Evolutionary conservation across 2,797 vertebrate species (phyloP).

Genomic region (Sebastes taczanowskii): DNA sequence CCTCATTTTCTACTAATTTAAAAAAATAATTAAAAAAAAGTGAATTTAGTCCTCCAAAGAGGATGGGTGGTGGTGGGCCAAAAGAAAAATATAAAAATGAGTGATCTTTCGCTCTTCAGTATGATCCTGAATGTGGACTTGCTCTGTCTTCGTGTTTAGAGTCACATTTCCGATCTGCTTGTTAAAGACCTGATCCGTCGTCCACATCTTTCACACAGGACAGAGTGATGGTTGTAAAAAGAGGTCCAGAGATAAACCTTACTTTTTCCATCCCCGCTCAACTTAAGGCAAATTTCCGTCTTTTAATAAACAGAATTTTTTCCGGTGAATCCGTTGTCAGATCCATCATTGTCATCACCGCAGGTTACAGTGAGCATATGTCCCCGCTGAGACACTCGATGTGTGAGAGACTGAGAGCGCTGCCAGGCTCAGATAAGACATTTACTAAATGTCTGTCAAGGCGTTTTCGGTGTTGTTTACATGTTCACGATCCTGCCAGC

Average conservation of each 20-base stretch:
- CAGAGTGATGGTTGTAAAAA: conserved; percentile 62
- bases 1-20: no score
- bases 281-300: conserved; percentile 60
- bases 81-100: no score
- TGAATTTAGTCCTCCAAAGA: no score
- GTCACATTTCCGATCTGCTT: conserved; percentile 57
- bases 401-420: neutral
- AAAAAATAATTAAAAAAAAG: no score
- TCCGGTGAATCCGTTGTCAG: conserved; percentile 27
- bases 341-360: conserved; percentile 53
- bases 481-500: conserved; percentile 31
- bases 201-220: conserved; percentile 64
- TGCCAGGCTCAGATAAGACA: neutral
- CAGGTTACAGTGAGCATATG: conserved; percentile 50
- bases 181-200: conserved; percentile 39
- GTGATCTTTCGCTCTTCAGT: neutral
- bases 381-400: conserved; percentile 1
- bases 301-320: conserved; percentile 69
- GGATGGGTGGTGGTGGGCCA: no score
- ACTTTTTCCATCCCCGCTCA: conserved; percentile 50
- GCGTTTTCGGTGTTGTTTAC: conserved; percentile 53
- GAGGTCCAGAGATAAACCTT: conserved; percentile 64
- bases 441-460: conserved; percentile 10
- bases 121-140: neutral
- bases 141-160: conserved; percentile 56